Conservation (phyloP, 37 sponge, comb jelly and placozoan species). For the Tethya wilhelma region DNA sequence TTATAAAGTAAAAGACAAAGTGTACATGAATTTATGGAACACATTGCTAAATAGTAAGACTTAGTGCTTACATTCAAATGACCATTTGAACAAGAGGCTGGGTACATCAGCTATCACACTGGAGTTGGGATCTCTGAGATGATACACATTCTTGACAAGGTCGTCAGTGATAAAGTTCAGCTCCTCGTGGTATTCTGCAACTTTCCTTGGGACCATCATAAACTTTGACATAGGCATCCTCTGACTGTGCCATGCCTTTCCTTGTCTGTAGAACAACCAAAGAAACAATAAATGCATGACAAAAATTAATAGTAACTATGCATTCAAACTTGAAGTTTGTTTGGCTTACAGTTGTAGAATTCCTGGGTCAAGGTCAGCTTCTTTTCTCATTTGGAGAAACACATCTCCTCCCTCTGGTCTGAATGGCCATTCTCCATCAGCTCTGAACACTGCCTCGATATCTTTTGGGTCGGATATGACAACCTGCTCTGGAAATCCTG, state of each 20-base stretch:
- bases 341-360: slow-evolving; percentile 6
- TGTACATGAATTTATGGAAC: background rate
- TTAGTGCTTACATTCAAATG: slow-evolving; percentile 71
- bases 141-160: slow-evolving; percentile 19
- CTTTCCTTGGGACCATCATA: slow-evolving; percentile 40
- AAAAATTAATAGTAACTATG: no score
- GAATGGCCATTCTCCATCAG: slow-evolving; percentile 49
- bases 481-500: slow-evolving; percentile 32
- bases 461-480: slow-evolving; percentile 45
- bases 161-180: slow-evolving; percentile 52
- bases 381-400: background rate
- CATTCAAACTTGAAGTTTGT: no score
- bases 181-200: slow-evolving; percentile 18
- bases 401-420: slow-evolving; percentile 36
- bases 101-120: slow-evolving; percentile 6
- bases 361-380: background rate
- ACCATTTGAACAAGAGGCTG: slow-evolving; percentile 49
- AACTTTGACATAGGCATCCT: slow-evolving; percentile 65
- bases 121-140: slow-evolving; percentile 1
- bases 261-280: slow-evolving; percentile 19
- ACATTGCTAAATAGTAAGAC: no score
- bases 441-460: slow-evolving; percentile 57
- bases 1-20: background rate
- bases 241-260: slow-evolving; percentile 51
- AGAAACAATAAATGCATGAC: background rate